Conservation (phyloP, 2,888 invertebrate genomes). For the Pandemis corylana region DNA sequence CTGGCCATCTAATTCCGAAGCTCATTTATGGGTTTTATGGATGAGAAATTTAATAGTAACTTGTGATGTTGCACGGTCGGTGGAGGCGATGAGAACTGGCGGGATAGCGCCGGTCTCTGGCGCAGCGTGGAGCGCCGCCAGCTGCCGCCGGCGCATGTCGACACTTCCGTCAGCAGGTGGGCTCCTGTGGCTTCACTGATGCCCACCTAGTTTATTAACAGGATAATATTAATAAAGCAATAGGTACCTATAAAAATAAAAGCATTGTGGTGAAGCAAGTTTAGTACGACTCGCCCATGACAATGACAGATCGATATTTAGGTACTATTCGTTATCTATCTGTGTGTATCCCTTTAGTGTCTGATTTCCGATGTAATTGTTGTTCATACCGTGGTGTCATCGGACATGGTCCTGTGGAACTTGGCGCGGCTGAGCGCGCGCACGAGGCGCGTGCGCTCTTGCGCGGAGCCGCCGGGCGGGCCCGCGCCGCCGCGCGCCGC, state of each 20-base stretch:
- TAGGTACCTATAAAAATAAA: no score
- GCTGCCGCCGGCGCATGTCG: conserved; percentile 71
- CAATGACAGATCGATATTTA: no score
- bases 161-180: conserved; percentile 73
- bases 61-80: conserved; percentile 62
- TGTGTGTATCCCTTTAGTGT: no score
- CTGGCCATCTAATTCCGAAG: no score
- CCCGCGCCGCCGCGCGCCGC: conserved; percentile 74
- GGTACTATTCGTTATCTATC: no score
- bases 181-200: conserved; percentile 74
- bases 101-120: conserved; percentile 59
- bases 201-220: conserved; percentile 55
- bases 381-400: conserved; percentile 64
- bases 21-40: neutral
- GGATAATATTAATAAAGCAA: no score
- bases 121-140: conserved; percentile 65
- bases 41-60: conserved; percentile 45
- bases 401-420: conserved; percentile 61
- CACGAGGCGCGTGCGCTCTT: conserved; percentile 79
- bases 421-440: conserved; percentile 66
- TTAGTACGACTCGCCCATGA: no score
- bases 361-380: neutral
- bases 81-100: conserved; percentile 77
- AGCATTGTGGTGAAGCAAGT: no score
- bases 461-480: conserved; percentile 80